phyloP scores from a whole-genome alignment of 2,888 invertebrate species.

The Torymus auratus region DNA sequence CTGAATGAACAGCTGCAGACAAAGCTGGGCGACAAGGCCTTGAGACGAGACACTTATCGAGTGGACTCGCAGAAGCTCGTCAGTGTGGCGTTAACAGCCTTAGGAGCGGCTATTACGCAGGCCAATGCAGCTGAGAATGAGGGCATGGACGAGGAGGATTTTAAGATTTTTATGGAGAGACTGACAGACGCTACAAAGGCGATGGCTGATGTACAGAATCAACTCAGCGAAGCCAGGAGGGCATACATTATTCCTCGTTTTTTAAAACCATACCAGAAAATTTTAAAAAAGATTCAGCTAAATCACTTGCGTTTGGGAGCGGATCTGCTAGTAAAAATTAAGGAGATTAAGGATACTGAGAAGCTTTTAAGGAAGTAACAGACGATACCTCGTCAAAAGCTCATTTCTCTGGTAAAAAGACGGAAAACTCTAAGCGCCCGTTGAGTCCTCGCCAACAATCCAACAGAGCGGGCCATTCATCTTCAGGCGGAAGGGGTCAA shows the following conservation, averaged over 20 bases:
- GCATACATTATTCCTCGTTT: neutral
- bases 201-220: neutral
- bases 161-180: neutral
- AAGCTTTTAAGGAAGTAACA: slow-evolving; percentile 2
- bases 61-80: too few species aligned
- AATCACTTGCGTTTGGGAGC: neutral
- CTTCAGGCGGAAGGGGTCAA: neutral
- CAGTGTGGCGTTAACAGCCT: too few species aligned
- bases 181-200: neutral
- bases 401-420: neutral
- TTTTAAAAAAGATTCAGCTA: neutral
- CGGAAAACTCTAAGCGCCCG: neutral
- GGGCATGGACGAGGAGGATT: neutral
- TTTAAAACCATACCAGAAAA: neutral
- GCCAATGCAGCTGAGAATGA: too few species aligned
- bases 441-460: neutral
- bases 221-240: neutral
- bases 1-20: too few species aligned
- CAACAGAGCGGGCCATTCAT: neutral
- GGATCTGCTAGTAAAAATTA: neutral
- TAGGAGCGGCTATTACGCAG: too few species aligned
- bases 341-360: neutral
- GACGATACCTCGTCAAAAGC: too few species aligned
- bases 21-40: too few species aligned
- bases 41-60: too few species aligned